Evolutionary conservation across 2,888 invertebrate genomes (phyloP), one percentile per base, ranked within the genome.

Genomic region (Philhelius pedissequus): DNA sequence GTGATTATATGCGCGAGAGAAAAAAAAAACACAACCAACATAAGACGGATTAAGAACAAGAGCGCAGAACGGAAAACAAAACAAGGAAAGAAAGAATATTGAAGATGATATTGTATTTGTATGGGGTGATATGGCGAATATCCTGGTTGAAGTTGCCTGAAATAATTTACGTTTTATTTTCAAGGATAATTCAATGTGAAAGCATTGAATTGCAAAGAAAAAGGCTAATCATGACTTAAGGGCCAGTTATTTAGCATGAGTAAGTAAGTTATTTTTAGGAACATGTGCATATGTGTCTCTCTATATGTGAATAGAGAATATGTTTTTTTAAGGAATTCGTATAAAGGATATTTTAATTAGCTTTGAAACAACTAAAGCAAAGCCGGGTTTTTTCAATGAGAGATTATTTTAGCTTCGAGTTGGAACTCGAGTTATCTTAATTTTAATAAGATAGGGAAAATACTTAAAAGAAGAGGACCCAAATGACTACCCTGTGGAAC

Each of bases 131-230:
- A 40, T 40, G 35, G 56, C 13, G 15, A 38, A 48, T 35, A 40
- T 68, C 22, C 54, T 70, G 54, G 40, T 68, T 80, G 68, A 84
- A 84, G 80, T 71, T 80, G 84, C 84, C 80, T 40, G 84, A 84
- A 84, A 84, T 84, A 84, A 84, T 80, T 54, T 68, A 52, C 75
- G 70, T 68, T 76, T 84, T 76, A 75, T 76, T 71, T 84, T 80
- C 43, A 80, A 84, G 84, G 80, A 84, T 80, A 84, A 84, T 84
- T 76, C 84, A 80, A 76, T 74, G 75, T 50, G 45, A 40, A 68
- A 25, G 64, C 75, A 80, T 66, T 70, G 83, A 75, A 60, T 62
- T 80, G 60, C 60, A 68, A 45, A 40, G 20, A 40, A 84, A 80
- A 84, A 76, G 80, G 84, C 84, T 84, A 84, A 80, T 84, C 68